phyloP scores from a whole-genome alignment of 2,888 invertebrate species.

The Apoderus coryli region DNA sequence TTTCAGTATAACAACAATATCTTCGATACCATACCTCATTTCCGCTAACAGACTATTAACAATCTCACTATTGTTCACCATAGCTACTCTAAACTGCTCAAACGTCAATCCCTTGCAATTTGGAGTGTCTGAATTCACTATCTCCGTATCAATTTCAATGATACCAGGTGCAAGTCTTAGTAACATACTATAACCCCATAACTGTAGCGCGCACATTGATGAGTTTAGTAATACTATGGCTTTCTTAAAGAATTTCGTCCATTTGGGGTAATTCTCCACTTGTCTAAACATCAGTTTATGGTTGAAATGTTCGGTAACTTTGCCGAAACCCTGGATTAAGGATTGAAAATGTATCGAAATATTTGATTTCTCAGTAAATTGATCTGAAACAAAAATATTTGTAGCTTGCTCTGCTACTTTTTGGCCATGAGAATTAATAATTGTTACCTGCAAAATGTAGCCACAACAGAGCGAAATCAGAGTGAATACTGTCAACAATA shows the following conservation, averaged over 20 bases:
- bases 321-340: slow-evolving; percentile 25
- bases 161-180: slow-evolving; percentile 31
- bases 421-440: neutral
- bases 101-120: slow-evolving; percentile 32
- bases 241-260: slow-evolving; percentile 29
- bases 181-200: slow-evolving; percentile 36
- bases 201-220: slow-evolving; percentile 31
- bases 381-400: slow-evolving; percentile 18
- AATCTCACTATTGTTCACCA: slow-evolving; percentile 32
- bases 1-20: neutral
- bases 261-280: slow-evolving; percentile 25
- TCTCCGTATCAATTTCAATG: slow-evolving; percentile 32
- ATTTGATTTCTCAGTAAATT: slow-evolving; percentile 9
- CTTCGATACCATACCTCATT: slow-evolving; percentile 32
- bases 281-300: slow-evolving; percentile 23
- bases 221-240: slow-evolving; percentile 31
- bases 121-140: slow-evolving; percentile 32
- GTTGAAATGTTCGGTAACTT: slow-evolving; percentile 21
- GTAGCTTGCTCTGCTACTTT: no score
- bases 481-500: slow-evolving; percentile 49
- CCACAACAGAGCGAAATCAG: slow-evolving; percentile 39
- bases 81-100: slow-evolving; percentile 31
- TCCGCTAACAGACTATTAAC: slow-evolving; percentile 39
- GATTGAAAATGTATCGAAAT: slow-evolving; percentile 19
- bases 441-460: slow-evolving; percentile 31